A percentile compares a stretch with the other conserved stretches of the same genome.
Evolutionary conservation across 2,797 vertebrate genomes (phyloP).

Genomic region (Antrozous pallidus): DNA sequence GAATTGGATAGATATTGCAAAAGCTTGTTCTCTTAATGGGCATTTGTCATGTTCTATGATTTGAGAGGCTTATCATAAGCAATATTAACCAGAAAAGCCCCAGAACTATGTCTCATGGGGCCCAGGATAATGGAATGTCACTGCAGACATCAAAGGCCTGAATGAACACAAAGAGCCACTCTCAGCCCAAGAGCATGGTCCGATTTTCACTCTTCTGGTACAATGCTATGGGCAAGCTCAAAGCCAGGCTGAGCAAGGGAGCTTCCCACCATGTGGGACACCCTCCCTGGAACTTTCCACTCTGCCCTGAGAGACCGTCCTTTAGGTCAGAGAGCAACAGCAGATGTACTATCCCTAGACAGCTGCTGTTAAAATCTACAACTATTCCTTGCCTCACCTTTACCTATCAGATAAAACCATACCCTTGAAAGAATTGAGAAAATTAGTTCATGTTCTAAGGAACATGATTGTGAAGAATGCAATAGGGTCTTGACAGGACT

Average conservation of each 20-base stretch:
- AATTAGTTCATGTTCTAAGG: background rate
- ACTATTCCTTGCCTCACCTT: background rate
- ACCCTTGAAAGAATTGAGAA: slow-evolving; percentile 24
- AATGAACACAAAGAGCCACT: background rate
- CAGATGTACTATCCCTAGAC: background rate
- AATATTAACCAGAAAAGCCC: background rate
- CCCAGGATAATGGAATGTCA: background rate
- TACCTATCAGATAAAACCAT: background rate
- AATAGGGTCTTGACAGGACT: background rate
- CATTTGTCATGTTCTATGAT: background rate
- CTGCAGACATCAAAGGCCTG: background rate
- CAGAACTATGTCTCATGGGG: background rate
- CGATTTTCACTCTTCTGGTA: background rate
- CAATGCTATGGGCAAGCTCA: background rate
- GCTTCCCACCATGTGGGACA: fast-evolving
- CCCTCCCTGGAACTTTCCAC: background rate
- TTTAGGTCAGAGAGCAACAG: background rate
- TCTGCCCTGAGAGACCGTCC: background rate
- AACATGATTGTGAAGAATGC: background rate
- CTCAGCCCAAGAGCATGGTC: background rate
- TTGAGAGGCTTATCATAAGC: background rate
- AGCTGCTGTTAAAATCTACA: background rate
- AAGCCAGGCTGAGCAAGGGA: background rate
- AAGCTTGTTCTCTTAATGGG: slow-evolving; percentile 18
- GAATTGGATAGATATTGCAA: slow-evolving; percentile 62